Evolutionary conservation across 2,797 vertebrate genomes (phyloP).

Genomic region (Apogon talboti): DNA sequence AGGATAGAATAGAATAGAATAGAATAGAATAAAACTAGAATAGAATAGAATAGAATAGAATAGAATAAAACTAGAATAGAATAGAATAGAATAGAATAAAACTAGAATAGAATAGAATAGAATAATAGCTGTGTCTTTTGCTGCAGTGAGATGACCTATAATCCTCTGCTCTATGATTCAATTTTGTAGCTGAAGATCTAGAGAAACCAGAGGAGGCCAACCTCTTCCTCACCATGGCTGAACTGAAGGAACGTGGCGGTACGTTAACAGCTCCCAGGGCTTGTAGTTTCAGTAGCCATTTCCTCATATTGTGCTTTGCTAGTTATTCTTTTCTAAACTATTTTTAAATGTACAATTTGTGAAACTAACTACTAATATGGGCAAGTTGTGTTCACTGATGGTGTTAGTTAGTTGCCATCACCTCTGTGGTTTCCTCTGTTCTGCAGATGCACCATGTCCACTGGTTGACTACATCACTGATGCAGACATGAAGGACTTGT

Average conservation of each 20-base stretch:
- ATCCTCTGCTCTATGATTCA: conserved; percentile 8
- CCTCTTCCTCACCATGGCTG: conserved; percentile 77
- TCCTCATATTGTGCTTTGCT: neutral
- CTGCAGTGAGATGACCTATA: neutral
- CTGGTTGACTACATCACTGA: conserved; percentile 71
- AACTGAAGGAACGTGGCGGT: conserved; percentile 63
- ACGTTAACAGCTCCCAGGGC: conserved; percentile 8
- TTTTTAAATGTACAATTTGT: neutral
- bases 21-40: too few species aligned
- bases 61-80: too few species aligned
- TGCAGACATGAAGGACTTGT: conserved; percentile 33
- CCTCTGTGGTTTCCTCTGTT: conserved; percentile 9
- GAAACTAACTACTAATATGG: conserved; percentile 2
- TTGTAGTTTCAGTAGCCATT: conserved; percentile 19
- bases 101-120: too few species aligned
- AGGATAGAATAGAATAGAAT: too few species aligned
- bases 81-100: too few species aligned
- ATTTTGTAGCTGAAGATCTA: conserved; percentile 30
- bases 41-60: too few species aligned
- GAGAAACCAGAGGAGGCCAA: conserved; percentile 41
- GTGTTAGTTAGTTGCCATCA: neutral
- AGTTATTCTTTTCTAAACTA: neutral
- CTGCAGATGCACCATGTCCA: conserved; percentile 65
- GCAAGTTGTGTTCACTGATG: neutral
- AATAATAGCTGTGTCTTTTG: neutral